A percentile compares a stretch with the other conserved stretches of the same genome.
Evolutionary conservation across 2,113 vertebrate species (phyloP).

Genomic region (Melanerpes aurifrons): DNA sequence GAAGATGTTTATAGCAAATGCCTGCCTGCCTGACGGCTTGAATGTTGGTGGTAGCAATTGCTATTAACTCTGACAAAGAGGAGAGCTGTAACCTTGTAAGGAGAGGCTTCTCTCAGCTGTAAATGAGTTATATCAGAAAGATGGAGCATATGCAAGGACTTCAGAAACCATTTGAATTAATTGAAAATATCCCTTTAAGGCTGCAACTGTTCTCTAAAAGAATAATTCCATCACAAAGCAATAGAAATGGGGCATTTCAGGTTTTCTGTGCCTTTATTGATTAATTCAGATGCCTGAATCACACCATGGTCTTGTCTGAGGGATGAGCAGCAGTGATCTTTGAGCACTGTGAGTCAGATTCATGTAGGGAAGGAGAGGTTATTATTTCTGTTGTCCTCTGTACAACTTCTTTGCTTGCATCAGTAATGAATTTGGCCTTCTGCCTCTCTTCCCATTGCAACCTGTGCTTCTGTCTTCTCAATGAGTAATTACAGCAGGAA

Average conservation of each 20-base stretch:
- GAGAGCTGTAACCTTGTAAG: background rate
- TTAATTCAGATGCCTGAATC: background rate
- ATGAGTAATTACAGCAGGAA: constrained; percentile 29
- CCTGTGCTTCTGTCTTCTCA: background rate
- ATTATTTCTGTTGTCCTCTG: background rate
- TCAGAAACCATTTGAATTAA: constrained; percentile 15
- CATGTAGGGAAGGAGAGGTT: background rate
- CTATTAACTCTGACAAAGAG: constrained; percentile 14
- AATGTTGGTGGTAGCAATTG: background rate
- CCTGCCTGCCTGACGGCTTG: constrained; percentile 44
- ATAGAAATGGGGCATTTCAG: background rate
- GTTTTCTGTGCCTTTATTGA: background rate
- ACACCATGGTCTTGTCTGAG: background rate
- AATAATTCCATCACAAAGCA: background rate
- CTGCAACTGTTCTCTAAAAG: background rate
- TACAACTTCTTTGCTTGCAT: background rate
- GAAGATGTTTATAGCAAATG: constrained; percentile 55
- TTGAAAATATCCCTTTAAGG: background rate
- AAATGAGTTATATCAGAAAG: constrained; percentile 30
- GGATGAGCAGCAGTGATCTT: background rate
- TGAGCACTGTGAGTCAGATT: background rate
- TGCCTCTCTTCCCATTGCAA: constrained; percentile 20
- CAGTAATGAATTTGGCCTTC: background rate
- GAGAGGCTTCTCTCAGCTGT: background rate
- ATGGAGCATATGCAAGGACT: background rate